Base-by-base conservation (phyloP, 1,140 invertebrate genomes). In the Apis laboriosa region DNA sequence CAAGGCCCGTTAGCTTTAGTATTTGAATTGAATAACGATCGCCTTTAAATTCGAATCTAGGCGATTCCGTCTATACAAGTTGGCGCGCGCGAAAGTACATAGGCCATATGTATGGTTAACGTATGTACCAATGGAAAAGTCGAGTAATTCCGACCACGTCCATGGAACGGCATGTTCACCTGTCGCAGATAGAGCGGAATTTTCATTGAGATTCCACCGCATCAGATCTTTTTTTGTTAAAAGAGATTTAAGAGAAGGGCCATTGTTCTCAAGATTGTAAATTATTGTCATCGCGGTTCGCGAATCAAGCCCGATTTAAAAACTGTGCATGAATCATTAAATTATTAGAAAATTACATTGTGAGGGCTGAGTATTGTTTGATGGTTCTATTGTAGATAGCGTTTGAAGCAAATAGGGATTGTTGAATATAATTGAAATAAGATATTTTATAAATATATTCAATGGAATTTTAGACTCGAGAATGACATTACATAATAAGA, bases 1-100 rank as follows among this genome's bases (percentile, higher is more conserved):
- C 71, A 17, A 58, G 80, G 77, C 49, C 87, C 87, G 87, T 88
- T 88, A 88, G 60, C 17, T 77, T 64, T 43, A 24, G 81, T 88
- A 88, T 88, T 88, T 87, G 80, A 88, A 86, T 88, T 88, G 87
- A 88, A 86, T 86, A 83, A 88, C 86, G 87, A 86, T 88, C 84
- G 84, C 78, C 78, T 86, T 88, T 88, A 87, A 88, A 88, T 88
- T 88, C 87, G 87, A 78, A 86, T 85, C 86, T 88, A 88, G 84
- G 86, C 84, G 84, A 86, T 43, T 43, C 43, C 56, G 64, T 53
- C 49, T 73, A 21, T 72, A 34, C 64, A 51, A 43, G 51, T n/a
- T n/a, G 13, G 9, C 11, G 49, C 53, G 68, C 15, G 58, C 63
- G 56, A 43, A 5, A 43, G 2, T 43, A 43, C 34, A 43, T 28